Evolutionary conservation across 2,888 invertebrate genomes (phyloP).

Genomic region (Neoaliturus tenellus): DNA sequence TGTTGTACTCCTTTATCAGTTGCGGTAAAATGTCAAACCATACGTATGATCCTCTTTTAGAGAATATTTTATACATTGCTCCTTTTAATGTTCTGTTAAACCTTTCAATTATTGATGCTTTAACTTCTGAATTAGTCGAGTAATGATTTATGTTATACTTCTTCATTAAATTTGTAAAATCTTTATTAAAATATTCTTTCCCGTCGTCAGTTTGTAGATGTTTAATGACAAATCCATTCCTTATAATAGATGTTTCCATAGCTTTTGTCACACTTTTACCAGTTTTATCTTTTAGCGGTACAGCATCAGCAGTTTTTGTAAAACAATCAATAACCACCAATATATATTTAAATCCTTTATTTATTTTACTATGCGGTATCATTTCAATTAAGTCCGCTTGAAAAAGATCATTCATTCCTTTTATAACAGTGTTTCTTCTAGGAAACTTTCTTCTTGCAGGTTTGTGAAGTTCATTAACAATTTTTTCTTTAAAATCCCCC

Average conservation of each 20-base stretch:
- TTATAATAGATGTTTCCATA: conserved; percentile 29
- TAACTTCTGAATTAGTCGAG: conserved; percentile 42
- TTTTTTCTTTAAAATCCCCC: background rate
- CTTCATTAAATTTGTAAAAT: conserved; percentile 24
- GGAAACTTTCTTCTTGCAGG: conserved; percentile 51
- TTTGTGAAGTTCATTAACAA: conserved; percentile 47
- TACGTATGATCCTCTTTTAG: conserved; percentile 21
- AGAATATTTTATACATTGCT: conserved; percentile 40
- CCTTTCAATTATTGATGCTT: conserved; percentile 50
- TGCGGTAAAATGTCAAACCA: conserved; percentile 33
- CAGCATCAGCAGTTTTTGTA: conserved; percentile 47
- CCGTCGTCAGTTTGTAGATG: conserved; percentile 50
- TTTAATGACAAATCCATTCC: background rate
- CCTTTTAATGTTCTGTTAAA: conserved; percentile 53
- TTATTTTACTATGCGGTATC: conserved; percentile 48
- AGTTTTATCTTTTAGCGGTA: conserved; percentile 54
- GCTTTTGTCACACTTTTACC: background rate
- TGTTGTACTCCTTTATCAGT: conserved; percentile 34
- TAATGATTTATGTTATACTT: conserved; percentile 43
- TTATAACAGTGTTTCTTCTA: conserved; percentile 53
- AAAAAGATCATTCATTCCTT: conserved; percentile 56
- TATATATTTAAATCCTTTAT: conserved; percentile 57
- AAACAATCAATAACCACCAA: conserved; percentile 52
- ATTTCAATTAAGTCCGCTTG: conserved; percentile 57
- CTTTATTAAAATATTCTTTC: conserved; percentile 37